phyloP scores from a whole-genome alignment of 2,113 vertebrate species.

The Phalacrocorax brasilianus region DNA sequence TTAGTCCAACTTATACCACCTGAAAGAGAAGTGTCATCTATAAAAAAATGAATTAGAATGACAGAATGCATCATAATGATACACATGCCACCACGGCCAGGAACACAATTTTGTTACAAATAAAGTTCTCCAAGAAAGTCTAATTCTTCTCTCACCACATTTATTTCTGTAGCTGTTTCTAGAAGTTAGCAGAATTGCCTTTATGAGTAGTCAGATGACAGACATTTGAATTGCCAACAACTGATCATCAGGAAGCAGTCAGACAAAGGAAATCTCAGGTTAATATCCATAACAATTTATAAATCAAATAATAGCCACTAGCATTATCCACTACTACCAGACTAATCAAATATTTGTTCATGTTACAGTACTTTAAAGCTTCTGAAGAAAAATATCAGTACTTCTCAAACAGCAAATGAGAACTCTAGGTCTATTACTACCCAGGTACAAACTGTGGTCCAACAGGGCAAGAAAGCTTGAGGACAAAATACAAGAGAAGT shows the following conservation, averaged over 20 bases:
- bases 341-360: background rate
- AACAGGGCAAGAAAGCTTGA: background rate
- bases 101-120: background rate
- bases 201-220: background rate
- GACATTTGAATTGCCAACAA: background rate
- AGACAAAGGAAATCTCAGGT: background rate
- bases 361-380: background rate
- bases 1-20: conserved; percentile 83
- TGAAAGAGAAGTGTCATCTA: conserved; percentile 18
- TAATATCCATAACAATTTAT: background rate
- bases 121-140: background rate
- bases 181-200: background rate
- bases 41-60: background rate
- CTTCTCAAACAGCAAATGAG: background rate
- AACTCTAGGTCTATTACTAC: background rate
- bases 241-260: background rate
- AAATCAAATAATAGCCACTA: background rate
- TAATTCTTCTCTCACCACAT: background rate
- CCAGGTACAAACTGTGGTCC: background rate
- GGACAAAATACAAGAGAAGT: background rate
- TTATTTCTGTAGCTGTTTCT: background rate
- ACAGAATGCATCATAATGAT: background rate
- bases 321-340: background rate
- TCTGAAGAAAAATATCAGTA: background rate
- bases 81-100: background rate